phyloP scores from a whole-genome alignment of 2,888 invertebrate genomes.

The Tachina grossa region DNA sequence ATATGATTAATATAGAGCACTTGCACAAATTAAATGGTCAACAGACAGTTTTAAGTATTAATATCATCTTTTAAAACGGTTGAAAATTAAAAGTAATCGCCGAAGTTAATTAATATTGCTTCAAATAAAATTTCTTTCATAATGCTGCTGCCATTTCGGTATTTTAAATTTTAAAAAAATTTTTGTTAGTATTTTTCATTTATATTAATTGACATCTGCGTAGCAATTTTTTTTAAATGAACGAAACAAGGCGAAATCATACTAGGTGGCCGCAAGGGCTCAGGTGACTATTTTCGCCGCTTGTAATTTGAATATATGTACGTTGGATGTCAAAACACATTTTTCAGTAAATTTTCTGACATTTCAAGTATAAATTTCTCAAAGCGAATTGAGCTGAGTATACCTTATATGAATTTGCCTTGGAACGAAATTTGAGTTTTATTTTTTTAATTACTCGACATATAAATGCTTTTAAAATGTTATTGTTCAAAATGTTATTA shows the following conservation, averaged over 20 bases:
- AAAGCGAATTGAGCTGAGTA: too few species aligned
- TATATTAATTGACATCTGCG: background rate
- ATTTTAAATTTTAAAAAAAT: background rate
- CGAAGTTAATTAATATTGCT: background rate
- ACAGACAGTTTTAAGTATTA: background rate
- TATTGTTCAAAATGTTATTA: background rate
- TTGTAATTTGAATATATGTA: too few species aligned
- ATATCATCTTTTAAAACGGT: background rate
- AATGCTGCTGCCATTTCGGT: background rate
- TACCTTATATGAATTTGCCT: too few species aligned
- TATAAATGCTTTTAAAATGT: slow-evolving; percentile 5
- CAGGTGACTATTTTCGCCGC: too few species aligned
- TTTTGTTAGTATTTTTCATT: background rate
- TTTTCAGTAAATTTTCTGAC: too few species aligned
- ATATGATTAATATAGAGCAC: slow-evolving; percentile 1
- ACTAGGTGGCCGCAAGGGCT: too few species aligned
- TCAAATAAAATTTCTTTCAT: background rate
- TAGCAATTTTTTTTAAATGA: background rate
- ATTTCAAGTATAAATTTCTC: too few species aligned
- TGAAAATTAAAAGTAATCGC: background rate
- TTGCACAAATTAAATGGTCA: slow-evolving; percentile 5
- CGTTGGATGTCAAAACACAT: too few species aligned
- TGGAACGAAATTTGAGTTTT: background rate
- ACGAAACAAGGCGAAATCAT: too few species aligned
- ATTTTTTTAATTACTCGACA: background rate